A percentile compares a stretch with the other conserved stretches of the same genome.
Evolutionary conservation across 2,797 vertebrate genomes (phyloP).

Genomic region (Sebastes goodei): DNA sequence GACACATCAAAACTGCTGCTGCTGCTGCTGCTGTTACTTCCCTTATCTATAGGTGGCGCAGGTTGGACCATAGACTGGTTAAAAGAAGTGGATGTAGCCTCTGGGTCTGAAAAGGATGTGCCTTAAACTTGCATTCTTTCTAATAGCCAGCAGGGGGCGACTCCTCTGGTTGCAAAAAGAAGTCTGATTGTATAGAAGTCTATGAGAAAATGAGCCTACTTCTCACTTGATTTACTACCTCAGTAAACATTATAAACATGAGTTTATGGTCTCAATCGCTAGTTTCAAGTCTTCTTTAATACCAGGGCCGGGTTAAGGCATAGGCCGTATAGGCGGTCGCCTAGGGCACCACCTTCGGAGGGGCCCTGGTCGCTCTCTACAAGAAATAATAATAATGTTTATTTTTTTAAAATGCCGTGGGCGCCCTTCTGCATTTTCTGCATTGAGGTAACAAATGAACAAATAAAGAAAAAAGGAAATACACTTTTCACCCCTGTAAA

Average conservation of each 20-base stretch:
- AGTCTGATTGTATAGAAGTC: neutral
- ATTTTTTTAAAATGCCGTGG: fast-evolving
- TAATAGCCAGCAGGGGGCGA: neutral
- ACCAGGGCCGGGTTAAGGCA: too few relatives aligned
- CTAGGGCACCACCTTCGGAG: too few relatives aligned
- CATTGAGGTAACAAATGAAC: too few relatives aligned
- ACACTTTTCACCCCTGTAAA: too few relatives aligned
- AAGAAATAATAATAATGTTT: too few relatives aligned
- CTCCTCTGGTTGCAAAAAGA: neutral
- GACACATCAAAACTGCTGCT: neutral
- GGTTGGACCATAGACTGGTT: neutral
- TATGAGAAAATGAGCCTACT: neutral
- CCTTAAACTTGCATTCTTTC: neutral
- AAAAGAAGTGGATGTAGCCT: neutral
- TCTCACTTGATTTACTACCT: neutral
- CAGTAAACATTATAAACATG: neutral
- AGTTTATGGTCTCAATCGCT: too few relatives aligned
- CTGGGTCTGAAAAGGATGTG: neutral
- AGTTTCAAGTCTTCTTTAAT: too few relatives aligned
- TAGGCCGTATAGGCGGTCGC: too few relatives aligned
- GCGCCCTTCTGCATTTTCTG: too few relatives aligned
- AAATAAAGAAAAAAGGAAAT: too few relatives aligned
- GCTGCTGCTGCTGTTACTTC: neutral
- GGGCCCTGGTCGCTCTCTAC: too few relatives aligned
- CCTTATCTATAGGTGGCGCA: neutral